These are phyloP conservation scores for Tenthredo notha DNA, from an alignment of 2,888 invertebrate genomes.

Conservation along the genomic window DNA sequence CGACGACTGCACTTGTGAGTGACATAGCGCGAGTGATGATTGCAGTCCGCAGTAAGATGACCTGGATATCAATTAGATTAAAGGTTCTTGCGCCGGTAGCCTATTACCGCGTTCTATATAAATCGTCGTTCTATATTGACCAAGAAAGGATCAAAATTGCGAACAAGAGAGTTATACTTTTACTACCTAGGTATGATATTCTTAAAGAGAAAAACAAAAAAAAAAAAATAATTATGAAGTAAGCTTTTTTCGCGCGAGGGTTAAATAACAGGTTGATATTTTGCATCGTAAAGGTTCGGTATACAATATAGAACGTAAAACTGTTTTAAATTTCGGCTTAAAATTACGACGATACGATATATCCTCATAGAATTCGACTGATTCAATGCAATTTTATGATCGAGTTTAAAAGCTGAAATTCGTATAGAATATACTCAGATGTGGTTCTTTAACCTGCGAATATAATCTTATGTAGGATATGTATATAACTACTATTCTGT, in stretches of 20 bases:
- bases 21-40: slow-evolving; percentile 13
- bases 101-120: slow-evolving; percentile 31
- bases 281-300: not conserved
- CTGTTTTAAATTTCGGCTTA: not conserved
- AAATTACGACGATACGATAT: not conserved
- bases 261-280: not conserved
- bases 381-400: not conserved
- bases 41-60: slow-evolving; percentile 29
- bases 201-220: not conserved
- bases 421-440: not conserved
- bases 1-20: slow-evolving; percentile 22
- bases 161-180: not conserved
- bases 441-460: not conserved
- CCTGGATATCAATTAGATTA: slow-evolving; percentile 51
- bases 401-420: not conserved
- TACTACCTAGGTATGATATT: not conserved
- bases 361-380: not conserved
- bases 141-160: slow-evolving; percentile 11
- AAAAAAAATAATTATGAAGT: not conserved
- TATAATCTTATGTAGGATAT: not conserved
- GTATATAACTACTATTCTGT: not conserved
- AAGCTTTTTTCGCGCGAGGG: not conserved
- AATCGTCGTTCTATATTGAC: slow-evolving; percentile 1
- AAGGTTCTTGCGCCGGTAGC: slow-evolving; percentile 39
- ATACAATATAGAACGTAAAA: not conserved